A percentile compares a stretch with the other conserved stretches of the same genome.
phyloP scores from a whole-genome alignment of 2,888 invertebrate species.

The Eupithecia vulgata region DNA sequence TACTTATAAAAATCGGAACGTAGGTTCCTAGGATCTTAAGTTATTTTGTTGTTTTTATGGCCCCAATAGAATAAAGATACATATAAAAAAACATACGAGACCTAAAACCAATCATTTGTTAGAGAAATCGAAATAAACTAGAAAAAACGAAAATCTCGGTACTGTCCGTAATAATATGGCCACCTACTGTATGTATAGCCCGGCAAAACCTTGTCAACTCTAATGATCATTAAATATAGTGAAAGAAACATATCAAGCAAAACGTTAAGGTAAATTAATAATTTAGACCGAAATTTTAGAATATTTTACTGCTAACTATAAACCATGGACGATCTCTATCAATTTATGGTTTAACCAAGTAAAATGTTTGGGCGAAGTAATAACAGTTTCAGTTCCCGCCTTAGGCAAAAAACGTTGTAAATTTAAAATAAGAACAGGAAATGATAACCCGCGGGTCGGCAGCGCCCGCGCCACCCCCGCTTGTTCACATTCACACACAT shows the following conservation, averaged over 20 bases:
- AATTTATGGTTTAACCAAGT: not conserved
- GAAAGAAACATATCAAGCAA: not conserved
- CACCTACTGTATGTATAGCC: not conserved
- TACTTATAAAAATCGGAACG: no score
- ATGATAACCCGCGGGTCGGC: slow-evolving; percentile 82
- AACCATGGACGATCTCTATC: no score
- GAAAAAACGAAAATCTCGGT: no score
- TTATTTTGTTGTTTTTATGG: no score
- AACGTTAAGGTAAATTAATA: not conserved
- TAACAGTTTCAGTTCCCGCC: slow-evolving; percentile 59
- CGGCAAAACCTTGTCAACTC: not conserved
- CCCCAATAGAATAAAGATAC: no score
- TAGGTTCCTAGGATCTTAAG: no score
- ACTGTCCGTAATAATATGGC: no score
- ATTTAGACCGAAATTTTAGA: not conserved
- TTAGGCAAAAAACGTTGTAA: slow-evolving; percentile 77
- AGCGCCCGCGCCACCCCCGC: slow-evolving; percentile 62
- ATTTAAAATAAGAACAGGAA: slow-evolving; percentile 83
- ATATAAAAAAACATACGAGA: no score
- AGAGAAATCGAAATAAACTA: no score
- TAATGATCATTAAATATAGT: not conserved
- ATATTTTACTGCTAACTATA: not conserved
- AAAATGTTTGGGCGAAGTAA: slow-evolving; percentile 44
- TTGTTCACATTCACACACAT: slow-evolving; percentile 40
- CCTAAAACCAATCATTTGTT: no score